These are phyloP conservation scores for Scytalopus superciliaris DNA, from an alignment of 2,113 vertebrate genomes.

Conservation along the genomic window DNA sequence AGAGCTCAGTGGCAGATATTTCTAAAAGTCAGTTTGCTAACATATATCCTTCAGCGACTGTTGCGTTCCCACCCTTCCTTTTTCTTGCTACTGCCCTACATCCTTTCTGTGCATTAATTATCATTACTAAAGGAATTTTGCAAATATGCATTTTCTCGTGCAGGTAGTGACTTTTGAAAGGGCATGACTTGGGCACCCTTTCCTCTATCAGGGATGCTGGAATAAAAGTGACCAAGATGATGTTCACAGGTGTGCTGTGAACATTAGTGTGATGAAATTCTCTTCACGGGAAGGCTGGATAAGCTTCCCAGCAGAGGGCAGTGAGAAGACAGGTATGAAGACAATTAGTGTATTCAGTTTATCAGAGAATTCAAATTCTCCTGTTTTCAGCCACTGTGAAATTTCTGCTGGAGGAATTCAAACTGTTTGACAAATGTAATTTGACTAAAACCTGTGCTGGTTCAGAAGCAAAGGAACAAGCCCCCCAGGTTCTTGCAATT, in stretches of 20 bases:
- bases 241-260: neutral
- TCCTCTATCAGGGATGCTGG: neutral
- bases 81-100: neutral
- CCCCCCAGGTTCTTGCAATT: neutral
- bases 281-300: neutral
- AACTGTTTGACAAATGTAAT: neutral
- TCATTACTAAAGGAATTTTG: neutral
- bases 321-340: neutral
- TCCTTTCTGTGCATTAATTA: neutral
- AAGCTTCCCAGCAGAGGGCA: neutral
- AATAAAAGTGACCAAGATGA: fast-evolving
- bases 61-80: neutral
- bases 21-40: neutral
- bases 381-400: neutral
- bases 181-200: neutral
- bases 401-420: neutral
- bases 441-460: neutral
- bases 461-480: neutral
- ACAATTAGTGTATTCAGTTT: neutral
- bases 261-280: neutral
- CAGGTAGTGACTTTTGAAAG: neutral
- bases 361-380: neutral
- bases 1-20: neutral
- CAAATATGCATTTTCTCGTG: neutral
- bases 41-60: neutral